Base-by-base conservation (phyloP, 2,113 vertebrate species). In the Ptychochromis oligacanthus region DNA sequence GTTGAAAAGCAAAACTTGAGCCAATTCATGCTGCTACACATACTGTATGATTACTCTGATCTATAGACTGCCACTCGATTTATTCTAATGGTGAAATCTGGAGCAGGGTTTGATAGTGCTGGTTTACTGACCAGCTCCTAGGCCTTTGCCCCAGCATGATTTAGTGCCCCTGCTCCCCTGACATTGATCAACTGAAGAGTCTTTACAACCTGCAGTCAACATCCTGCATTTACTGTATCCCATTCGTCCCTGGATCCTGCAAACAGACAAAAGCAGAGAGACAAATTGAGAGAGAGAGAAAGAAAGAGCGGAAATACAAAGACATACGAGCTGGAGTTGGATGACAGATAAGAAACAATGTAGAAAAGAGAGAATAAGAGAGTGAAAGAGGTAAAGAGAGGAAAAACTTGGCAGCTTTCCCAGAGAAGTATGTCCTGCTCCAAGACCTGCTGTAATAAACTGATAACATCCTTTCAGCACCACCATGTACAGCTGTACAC, bases 121-220 rank as follows among this genome's bases (percentile, higher is more conserved):
- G 75, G 58, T 87, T 86, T 52, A 77, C 84, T 80, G 82, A 85
- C 90, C 38, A n/a, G 40, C 82, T 86, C 60, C n/a, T 56, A 40
- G 81, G 85, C 83, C 87, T 90, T 81, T 91, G 83, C 70, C 77
- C 79, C 74, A 7, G 34, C 58, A 55, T 90, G 90, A 91, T 86
- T 87, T 84, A 84, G 38, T 67, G 67, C 74, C 49, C 43, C 70
- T 7, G 86, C 83, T 59, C 60, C 17, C 2, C 85, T 31, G 86
- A 89, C 84, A 90, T 86, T 90, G 90, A 94, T 93, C 84, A 92
- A 93, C 83, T 67, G 75, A 82, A 76, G 82, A 79, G 67, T 79
- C 56, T 86, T 88, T 81, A 87, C 62, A 77, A 79, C 80, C 88
- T 77, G 36, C 83, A 79, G 75, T 77, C 91, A 81, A 67, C 83